Evolutionary conservation across 1,140 invertebrate genomes (phyloP).

Genomic region (Aphelinus atriplicis): DNA sequence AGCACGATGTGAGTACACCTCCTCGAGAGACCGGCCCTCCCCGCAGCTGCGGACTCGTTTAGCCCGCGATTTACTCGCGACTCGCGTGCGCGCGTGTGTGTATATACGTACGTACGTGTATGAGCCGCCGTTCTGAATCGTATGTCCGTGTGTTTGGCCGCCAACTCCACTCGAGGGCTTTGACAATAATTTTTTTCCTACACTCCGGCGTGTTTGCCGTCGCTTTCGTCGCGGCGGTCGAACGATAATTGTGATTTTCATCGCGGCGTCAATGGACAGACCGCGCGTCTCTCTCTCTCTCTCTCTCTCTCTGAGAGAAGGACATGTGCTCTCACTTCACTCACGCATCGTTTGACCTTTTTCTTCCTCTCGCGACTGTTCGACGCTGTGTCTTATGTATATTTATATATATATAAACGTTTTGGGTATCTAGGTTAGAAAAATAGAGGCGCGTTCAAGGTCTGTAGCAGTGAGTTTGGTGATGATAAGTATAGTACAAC

Average conservation of each 20-base stretch:
- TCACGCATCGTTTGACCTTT: not conserved
- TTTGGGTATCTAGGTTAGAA: slow-evolving; percentile 23
- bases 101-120: not conserved
- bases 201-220: not conserved
- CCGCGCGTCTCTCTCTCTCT: no score
- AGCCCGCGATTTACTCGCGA: slow-evolving; percentile 13
- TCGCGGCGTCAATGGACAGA: not conserved
- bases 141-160: not conserved
- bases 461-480: not conserved
- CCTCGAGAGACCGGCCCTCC: not conserved
- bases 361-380: not conserved
- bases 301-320: no score
- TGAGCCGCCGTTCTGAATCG: not conserved
- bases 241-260: slow-evolving; percentile 11
- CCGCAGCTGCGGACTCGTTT: not conserved
- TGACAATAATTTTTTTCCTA: slow-evolving; percentile 4
- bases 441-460: not conserved
- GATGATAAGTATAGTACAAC: not conserved
- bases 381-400: no score
- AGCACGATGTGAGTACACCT: slow-evolving; percentile 1
- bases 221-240: not conserved
- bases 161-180: not conserved
- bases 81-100: no score
- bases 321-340: no score
- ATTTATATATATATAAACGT: not conserved